These are phyloP conservation scores for Mellivora capensis DNA, from an alignment of 2,113 vertebrate genomes.

Conservation along the genomic window DNA sequence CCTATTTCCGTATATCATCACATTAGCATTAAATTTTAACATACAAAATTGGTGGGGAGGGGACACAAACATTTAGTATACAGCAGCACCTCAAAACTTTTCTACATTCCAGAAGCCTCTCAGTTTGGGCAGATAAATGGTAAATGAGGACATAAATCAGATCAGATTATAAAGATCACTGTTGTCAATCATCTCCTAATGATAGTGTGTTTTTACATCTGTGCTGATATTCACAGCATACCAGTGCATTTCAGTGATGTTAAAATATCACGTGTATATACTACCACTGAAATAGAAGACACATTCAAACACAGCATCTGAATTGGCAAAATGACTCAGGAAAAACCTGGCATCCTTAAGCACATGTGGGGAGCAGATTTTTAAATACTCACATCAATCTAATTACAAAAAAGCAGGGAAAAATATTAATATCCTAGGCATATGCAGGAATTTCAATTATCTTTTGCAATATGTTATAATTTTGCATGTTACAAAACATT, in stretches of 20 bases:
- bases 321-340: constrained; percentile 49
- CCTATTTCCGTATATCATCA: background rate
- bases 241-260: background rate
- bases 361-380: constrained; percentile 70
- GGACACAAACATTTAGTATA: background rate
- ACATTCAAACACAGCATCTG: background rate
- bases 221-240: background rate
- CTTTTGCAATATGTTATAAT: constrained; percentile 63
- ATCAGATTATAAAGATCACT: background rate
- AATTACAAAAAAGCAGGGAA: constrained; percentile 70
- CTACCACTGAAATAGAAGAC: background rate
- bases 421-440: constrained; percentile 65
- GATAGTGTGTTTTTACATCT: background rate
- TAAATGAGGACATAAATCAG: background rate
- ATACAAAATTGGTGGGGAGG: background rate
- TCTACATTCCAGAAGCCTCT: background rate
- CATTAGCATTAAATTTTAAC: background rate
- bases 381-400: constrained; percentile 67
- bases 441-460: constrained; percentile 64
- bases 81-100: background rate
- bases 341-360: constrained; percentile 56
- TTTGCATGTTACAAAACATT: constrained; percentile 67
- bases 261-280: background rate
- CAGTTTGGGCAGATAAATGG: background rate
- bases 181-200: background rate